Conservation (phyloP, 2,113 vertebrate species). For the Mystacornis crossleyi region DNA sequence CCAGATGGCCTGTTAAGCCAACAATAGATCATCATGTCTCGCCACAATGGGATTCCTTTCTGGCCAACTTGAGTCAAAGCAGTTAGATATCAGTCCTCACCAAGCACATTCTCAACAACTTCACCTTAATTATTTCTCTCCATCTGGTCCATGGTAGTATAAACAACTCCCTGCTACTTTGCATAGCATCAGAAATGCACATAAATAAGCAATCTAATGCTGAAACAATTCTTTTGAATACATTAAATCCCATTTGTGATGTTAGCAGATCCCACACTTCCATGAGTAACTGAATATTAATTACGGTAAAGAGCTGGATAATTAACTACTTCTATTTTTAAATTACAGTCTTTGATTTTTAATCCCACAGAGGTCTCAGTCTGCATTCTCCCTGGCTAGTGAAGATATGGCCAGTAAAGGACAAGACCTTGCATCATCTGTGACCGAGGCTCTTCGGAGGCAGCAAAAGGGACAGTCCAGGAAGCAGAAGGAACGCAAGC, state of each 20-base stretch:
- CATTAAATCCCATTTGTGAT: not conserved
- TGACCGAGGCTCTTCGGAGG: slow-evolving; percentile 24
- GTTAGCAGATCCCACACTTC: not conserved
- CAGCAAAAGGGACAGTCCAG: slow-evolving; percentile 68
- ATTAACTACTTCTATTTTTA: not conserved
- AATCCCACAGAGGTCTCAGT: slow-evolving; percentile 82
- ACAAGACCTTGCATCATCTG: slow-evolving; percentile 46
- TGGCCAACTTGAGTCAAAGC: not conserved
- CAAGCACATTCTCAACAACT: not conserved
- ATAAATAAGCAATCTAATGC: not conserved
- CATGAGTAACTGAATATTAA: not conserved
- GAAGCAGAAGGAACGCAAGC: slow-evolving; percentile 77
- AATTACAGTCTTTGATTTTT: not conserved
- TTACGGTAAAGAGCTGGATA: not conserved
- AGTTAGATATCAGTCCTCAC: not conserved
- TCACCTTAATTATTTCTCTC: slow-evolving; percentile 14
- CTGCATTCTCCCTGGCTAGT: slow-evolving; percentile 82
- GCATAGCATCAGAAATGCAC: not conserved
- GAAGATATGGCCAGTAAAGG: slow-evolving; percentile 79
- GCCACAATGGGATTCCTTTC: not conserved
- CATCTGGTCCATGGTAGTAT: not conserved
- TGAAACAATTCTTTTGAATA: not conserved
- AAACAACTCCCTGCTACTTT: not conserved
- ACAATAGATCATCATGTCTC: slow-evolving; percentile 15
- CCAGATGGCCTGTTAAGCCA: slow-evolving; percentile 48